These are phyloP conservation scores for Pogonomyrmex californicus DNA, from an alignment of 1,140 invertebrate species.

Conservation along the genomic window DNA sequence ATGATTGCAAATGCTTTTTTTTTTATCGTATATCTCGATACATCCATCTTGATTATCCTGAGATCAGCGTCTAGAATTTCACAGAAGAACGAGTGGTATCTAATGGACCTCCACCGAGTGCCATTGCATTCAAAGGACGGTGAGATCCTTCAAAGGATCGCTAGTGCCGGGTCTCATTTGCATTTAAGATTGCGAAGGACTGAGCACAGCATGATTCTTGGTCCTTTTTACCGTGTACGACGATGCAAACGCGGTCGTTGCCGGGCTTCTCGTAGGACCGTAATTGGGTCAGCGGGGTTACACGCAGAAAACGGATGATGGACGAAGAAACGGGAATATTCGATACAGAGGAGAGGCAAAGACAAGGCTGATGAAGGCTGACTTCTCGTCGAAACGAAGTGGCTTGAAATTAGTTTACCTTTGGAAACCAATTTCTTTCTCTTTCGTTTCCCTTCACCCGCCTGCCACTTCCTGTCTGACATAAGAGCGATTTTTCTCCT, in stretches of 20 bases:
- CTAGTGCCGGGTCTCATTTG: constrained; percentile 74
- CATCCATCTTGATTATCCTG: constrained; percentile 67
- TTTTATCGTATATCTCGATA: background rate
- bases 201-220: background rate
- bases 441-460: constrained; percentile 61
- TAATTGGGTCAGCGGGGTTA: constrained; percentile 71
- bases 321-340: constrained; percentile 47
- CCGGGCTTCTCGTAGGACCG: constrained; percentile 25
- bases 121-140: constrained; percentile 74
- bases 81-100: constrained; percentile 55
- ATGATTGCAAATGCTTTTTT: background rate
- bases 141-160: constrained; percentile 77
- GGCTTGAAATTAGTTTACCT: constrained; percentile 77
- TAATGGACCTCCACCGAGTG: constrained; percentile 71
- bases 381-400: constrained; percentile 68
- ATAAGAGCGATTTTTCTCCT: constrained; percentile 61
- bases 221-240: constrained; percentile 40
- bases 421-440: constrained; percentile 76
- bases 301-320: constrained; percentile 34
- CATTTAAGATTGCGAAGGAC: constrained; percentile 76
- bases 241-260: constrained; percentile 50
- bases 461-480: constrained; percentile 66
- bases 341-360: constrained; percentile 47
- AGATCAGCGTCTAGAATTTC: constrained; percentile 69
- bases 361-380: constrained; percentile 62